Conservation (phyloP, 2,113 vertebrate genomes). For the Lethenteron reissneri region DNA sequence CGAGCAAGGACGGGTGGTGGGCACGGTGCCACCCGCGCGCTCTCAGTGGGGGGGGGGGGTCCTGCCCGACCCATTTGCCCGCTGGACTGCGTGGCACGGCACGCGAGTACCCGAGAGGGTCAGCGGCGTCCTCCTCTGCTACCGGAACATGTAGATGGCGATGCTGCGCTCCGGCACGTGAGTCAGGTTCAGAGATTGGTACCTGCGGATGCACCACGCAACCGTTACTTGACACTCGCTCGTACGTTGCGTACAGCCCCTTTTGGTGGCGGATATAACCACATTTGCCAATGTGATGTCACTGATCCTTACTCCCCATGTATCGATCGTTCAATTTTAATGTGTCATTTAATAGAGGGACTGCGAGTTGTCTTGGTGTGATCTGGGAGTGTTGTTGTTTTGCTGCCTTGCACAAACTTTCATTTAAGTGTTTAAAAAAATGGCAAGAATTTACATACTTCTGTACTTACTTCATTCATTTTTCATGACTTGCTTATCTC, state of each 20-base stretch:
- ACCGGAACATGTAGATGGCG: conserved; percentile 94
- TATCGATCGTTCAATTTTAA: background rate
- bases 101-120: background rate
- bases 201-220: conserved; percentile 30
- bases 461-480: too few relatives aligned
- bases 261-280: background rate
- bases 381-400: too few relatives aligned
- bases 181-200: conserved; percentile 80
- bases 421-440: too few relatives aligned
- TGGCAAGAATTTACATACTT: too few relatives aligned
- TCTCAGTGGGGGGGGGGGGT: too few relatives aligned
- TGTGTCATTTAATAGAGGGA: background rate
- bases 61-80: too few relatives aligned
- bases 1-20: too few relatives aligned
- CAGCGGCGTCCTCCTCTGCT: conserved; percentile 22
- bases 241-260: background rate
- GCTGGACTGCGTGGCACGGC: too few relatives aligned
- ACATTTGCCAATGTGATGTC: background rate
- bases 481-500: too few relatives aligned
- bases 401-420: too few relatives aligned
- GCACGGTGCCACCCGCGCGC: too few relatives aligned
- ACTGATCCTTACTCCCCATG: background rate
- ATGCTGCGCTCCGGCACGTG: conserved; percentile 74
- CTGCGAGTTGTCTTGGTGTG: background rate
- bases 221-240: background rate